Evolutionary conservation across 2,888 invertebrate species (phyloP).

Genomic region (Heteropelma amictum): DNA sequence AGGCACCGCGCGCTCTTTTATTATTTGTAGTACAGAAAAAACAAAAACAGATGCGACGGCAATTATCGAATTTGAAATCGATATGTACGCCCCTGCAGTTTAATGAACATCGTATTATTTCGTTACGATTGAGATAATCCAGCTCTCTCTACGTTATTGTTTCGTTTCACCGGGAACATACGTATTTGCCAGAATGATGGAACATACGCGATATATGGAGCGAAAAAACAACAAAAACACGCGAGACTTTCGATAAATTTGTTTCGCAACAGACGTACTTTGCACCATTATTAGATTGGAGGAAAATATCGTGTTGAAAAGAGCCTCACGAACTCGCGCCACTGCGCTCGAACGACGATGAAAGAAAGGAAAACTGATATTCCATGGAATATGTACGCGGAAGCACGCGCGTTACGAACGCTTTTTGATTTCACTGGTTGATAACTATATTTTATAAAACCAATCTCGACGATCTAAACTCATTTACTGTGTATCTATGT

Average conservation of each 20-base stretch:
- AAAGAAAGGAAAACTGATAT: too few relatives aligned
- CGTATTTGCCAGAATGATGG: neutral
- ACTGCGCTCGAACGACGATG: neutral
- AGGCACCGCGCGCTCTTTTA: neutral
- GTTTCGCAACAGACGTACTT: constrained; percentile 40
- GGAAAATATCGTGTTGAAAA: constrained; percentile 3
- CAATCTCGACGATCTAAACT: too few relatives aligned
- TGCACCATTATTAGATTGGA: constrained; percentile 43
- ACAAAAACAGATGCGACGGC: constrained; percentile 44
- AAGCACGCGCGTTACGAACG: neutral
- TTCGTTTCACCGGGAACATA: too few relatives aligned
- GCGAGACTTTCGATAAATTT: too few relatives aligned
- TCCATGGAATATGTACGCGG: constrained; percentile 2
- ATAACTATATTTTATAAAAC: too few relatives aligned
- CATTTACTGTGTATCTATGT: too few relatives aligned
- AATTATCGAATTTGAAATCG: neutral
- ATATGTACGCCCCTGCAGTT: too few relatives aligned
- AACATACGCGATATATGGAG: neutral
- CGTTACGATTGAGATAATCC: neutral
- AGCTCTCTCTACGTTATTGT: too few relatives aligned
- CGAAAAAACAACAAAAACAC: neutral
- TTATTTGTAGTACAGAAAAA: neutral
- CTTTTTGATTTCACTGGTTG: too few relatives aligned
- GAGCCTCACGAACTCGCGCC: neutral
- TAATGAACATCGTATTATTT: neutral